Percentiles rank a stretch among this genome's conserved stretches.
phyloP scores from a whole-genome alignment of 2,888 invertebrate genomes.

The Callimorpha dominula region DNA sequence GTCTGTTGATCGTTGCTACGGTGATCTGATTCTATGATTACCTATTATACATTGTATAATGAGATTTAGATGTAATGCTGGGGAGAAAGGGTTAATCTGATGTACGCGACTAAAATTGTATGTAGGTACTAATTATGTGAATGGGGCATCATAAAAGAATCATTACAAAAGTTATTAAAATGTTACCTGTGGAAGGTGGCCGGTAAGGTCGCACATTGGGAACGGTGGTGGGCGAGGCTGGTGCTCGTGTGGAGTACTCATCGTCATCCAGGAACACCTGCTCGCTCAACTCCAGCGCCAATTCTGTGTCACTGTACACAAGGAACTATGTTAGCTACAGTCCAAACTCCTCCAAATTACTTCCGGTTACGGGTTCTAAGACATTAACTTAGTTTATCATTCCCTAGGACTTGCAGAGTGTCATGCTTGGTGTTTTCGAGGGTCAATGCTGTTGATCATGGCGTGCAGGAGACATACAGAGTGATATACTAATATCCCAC shows the following conservation, averaged over 20 bases:
- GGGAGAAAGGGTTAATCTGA: too few species aligned
- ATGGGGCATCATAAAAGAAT: too few species aligned
- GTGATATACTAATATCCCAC: background rate
- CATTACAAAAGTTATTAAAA: too few species aligned
- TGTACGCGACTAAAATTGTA: too few species aligned
- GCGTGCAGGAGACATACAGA: background rate
- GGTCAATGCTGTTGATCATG: background rate
- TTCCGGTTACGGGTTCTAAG: too few species aligned
- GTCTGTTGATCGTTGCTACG: too few species aligned
- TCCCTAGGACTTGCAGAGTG: background rate
- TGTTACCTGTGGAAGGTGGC: slow-evolving; percentile 90
- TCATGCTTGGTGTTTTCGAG: background rate
- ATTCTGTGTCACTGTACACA: slow-evolving; percentile 84
- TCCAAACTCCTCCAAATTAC: too few species aligned
- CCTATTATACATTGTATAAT: too few species aligned
- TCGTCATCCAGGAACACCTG: slow-evolving; percentile 89
- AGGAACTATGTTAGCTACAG: background rate
- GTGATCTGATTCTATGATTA: too few species aligned
- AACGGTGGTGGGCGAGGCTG: slow-evolving; percentile 91
- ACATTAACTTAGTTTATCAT: background rate
- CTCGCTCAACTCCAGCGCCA: slow-evolving; percentile 88
- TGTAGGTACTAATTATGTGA: too few species aligned
- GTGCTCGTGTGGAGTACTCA: slow-evolving; percentile 85
- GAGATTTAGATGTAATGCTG: too few species aligned
- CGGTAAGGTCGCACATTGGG: slow-evolving; percentile 90